These are phyloP conservation scores for Chaenocephalus aceratus DNA, from an alignment of 2,113 vertebrate species.

Conservation along the genomic window DNA sequence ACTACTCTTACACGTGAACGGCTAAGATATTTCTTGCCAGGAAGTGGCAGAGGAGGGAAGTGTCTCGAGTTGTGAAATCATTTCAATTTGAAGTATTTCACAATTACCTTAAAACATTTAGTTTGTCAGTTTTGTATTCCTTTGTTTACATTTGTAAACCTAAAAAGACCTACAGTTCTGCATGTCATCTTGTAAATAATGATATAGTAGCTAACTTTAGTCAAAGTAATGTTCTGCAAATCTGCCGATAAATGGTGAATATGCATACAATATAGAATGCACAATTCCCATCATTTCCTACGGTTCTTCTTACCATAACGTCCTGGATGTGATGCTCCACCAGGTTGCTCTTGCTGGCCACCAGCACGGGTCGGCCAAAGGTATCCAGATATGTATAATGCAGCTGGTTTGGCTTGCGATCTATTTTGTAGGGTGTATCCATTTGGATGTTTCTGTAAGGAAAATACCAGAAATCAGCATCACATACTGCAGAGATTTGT, in stretches of 20 bases:
- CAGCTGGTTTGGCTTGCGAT: constrained; percentile 89
- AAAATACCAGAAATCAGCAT: constrained; percentile 12
- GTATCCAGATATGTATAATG: constrained; percentile 98
- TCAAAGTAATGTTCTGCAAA: not conserved
- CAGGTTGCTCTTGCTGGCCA: constrained; percentile 94
- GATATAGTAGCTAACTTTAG: not conserved
- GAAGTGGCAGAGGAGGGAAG: no score
- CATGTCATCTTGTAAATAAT: not conserved
- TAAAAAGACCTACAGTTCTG: no score
- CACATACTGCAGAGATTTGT: not conserved
- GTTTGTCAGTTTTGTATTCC: no score
- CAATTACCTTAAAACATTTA: no score
- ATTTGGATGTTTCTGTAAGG: constrained; percentile 91
- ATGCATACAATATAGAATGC: not conserved
- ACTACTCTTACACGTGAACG: not conserved
- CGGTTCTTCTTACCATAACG: constrained; percentile 87
- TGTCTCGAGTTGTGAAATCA: no score
- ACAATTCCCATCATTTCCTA: not conserved
- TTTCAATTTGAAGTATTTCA: no score
- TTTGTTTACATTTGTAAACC: no score
- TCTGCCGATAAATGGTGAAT: not conserved
- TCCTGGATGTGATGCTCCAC: constrained; percentile 99
- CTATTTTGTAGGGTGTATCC: constrained; percentile 94
- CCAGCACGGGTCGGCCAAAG: constrained; percentile 94
- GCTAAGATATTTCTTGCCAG: no score